Base-by-base conservation (phyloP, 2,797 vertebrate species). In the Enteromius treurensis region DNA sequence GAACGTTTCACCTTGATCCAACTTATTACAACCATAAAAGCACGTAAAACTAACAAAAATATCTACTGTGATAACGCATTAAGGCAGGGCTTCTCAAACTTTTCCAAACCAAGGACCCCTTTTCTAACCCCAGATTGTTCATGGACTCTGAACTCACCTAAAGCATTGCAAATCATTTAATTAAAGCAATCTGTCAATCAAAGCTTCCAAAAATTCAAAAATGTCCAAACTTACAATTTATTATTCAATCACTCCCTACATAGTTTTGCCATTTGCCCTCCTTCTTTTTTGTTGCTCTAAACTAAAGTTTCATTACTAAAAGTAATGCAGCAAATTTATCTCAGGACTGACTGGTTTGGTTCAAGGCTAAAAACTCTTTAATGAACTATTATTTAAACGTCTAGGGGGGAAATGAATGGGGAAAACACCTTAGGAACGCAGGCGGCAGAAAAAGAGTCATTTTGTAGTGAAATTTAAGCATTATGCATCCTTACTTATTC, bases 1-100 rank as follows among this genome's bases (percentile, higher is more conserved):
- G 34, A 68, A 45, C 13, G 49, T 68, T 82, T 82, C 10, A 77
- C 64, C 74, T 81, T 62, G 55, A 62, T 49, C 21, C 9, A 60
- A 71, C 19, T 68, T 55, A n/a, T 49, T 58, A 55, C 21, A 55
- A 75, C 37, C 32, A 58, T 40, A 34, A 74, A 51, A 74, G 4
- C 45, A 71, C 69, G 29, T 29, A 1, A 47, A 17, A 64, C 14
- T 64, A 32, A 17, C 15, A 47, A 49, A 49, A 2, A 73, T 1
- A 29, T 21, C 26, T 73, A 21, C 11, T 32, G 70, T 32, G 69
- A 26, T 49, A 29, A 29, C 6, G 26, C 26, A 51, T 49, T 32
- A 74, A 74, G 17, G 10, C 15, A 49, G 71, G 10, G 49, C 34
- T 14, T 7, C 45, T 73, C 45, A 73, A 11, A 34, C 5, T 11